Evolutionary conservation across 2,797 vertebrate genomes (phyloP).

Genomic region (Macropodus opercularis): DNA sequence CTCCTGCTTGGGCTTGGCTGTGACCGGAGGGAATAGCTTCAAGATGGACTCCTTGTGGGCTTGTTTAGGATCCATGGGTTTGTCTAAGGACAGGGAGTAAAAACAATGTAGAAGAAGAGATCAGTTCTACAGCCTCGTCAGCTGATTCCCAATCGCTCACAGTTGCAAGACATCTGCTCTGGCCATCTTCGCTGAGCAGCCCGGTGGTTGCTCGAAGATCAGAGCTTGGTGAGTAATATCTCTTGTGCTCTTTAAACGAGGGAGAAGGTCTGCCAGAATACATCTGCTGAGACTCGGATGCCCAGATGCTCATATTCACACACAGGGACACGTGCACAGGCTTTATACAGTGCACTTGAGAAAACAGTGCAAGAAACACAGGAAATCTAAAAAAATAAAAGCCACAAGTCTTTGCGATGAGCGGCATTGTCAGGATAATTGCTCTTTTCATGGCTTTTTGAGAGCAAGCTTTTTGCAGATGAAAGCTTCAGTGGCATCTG

Average conservation of each 20-base stretch:
- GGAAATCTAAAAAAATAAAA: neutral
- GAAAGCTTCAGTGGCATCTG: neutral
- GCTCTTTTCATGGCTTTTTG: neutral
- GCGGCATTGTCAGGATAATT: constrained; percentile 7
- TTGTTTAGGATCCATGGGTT: constrained; percentile 74
- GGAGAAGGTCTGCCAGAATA: constrained; percentile 38
- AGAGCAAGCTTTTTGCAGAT: constrained; percentile 8
- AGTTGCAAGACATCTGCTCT: constrained; percentile 77
- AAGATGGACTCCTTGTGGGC: constrained; percentile 75
- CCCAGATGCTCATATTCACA: constrained; percentile 43
- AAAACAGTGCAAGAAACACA: constrained; percentile 1
- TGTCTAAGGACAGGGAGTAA: constrained; percentile 73
- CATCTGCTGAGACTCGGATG: constrained; percentile 36
- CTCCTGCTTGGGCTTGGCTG: constrained; percentile 77
- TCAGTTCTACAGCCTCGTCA: constrained; percentile 59
- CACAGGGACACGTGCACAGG: neutral
- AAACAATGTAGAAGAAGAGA: constrained; percentile 48
- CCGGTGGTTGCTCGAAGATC: constrained; percentile 53
- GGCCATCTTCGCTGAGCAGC: constrained; percentile 61
- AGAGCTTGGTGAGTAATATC: constrained; percentile 58
- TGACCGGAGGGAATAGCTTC: constrained; percentile 70
- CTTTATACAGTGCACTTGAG: constrained; percentile 1
- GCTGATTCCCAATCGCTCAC: constrained; percentile 66
- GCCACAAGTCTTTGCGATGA: constrained; percentile 4
- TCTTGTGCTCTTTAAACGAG: constrained; percentile 41